Conservation (phyloP, 1,140 invertebrate species). For the Acromyrmex echinatior region DNA sequence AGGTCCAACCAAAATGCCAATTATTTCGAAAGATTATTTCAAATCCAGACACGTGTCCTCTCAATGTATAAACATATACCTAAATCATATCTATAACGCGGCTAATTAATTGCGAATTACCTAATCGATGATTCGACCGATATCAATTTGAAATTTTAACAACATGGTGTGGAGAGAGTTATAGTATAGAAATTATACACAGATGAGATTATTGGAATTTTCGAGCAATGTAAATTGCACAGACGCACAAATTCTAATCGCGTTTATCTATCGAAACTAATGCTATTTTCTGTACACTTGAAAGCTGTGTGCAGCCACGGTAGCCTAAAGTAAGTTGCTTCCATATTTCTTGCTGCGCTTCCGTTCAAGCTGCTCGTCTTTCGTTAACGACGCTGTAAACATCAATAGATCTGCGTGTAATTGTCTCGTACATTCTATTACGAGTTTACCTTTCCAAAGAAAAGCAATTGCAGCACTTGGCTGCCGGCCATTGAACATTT, state of each 20-base stretch:
- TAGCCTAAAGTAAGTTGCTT: slow-evolving; percentile 23
- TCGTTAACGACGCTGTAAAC: slow-evolving; percentile 52
- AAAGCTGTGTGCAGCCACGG: slow-evolving; percentile 19
- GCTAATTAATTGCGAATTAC: not conserved
- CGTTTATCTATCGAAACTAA: slow-evolving; percentile 28
- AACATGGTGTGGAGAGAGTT: not conserved
- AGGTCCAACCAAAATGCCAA: not conserved
- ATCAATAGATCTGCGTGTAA: slow-evolving; percentile 52
- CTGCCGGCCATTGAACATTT: not conserved
- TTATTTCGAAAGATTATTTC: not conserved
- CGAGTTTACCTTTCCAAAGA: not conserved
- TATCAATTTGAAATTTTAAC: not conserved
- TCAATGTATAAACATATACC: not conserved
- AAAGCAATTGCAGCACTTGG: not conserved
- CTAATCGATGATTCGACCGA: not conserved
- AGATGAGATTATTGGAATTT: slow-evolving; percentile 15
- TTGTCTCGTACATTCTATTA: slow-evolving; percentile 35
- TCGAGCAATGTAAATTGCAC: slow-evolving; percentile 16
- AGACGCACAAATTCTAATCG: not conserved
- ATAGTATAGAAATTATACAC: not conserved
- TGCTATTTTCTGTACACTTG: not conserved
- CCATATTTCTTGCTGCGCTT: slow-evolving; percentile 26
- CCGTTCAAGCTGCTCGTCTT: slow-evolving; percentile 29
- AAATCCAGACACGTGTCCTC: not conserved
- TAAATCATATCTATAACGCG: not conserved